Evolutionary conservation across 2,797 vertebrate genomes (phyloP), one percentile per base, ranked within the genome.

Genomic region (Etheostoma nigrum): DNA sequence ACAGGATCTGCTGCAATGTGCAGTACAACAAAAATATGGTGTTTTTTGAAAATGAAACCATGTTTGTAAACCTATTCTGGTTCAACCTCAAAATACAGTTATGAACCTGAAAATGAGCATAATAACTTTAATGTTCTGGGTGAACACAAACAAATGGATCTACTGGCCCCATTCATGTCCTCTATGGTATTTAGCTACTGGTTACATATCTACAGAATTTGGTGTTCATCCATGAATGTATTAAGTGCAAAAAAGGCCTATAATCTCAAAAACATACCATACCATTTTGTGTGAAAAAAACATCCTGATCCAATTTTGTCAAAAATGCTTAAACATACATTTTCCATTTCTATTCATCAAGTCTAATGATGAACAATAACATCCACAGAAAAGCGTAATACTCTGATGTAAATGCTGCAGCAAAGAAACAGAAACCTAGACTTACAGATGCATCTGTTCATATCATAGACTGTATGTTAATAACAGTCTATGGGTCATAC

Each of bases 141-240:
- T 42, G n/a, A 42, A 55, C 49, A 65, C 36, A 63, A 30, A 58
- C 23, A 71, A 18, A 67, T 13, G 3, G 2, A 77, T 18, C 6
- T 6, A 16, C 7, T 9, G 16, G 9, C 11, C 1, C 5, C 9
- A 11, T 14, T 23, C 30, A 51, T 55, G 13, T 25, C 15, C 23
- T 30, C 19, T 27, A 30, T 19, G 23, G 33, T 15, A 1, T 23
- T 45, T 8, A 54, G 60, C 33, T 57, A 36, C 45, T 58, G 47
- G 4, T 19, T 40, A 6, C 18, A 42, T 16, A 49, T 61, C 6
- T 4, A 49, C 23, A n/a, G n/a, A 8, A 48, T 19, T n/a, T 21
- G 5, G 15, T 25, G 2, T 8, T 12, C 25, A 61, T 25, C 4
- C 21, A 6, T 45, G 2, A 44, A 59, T 57, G 2, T 16, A 54